Conservation (phyloP, 2,888 invertebrate species). For the Mesorhabditis spiculigera region DNA sequence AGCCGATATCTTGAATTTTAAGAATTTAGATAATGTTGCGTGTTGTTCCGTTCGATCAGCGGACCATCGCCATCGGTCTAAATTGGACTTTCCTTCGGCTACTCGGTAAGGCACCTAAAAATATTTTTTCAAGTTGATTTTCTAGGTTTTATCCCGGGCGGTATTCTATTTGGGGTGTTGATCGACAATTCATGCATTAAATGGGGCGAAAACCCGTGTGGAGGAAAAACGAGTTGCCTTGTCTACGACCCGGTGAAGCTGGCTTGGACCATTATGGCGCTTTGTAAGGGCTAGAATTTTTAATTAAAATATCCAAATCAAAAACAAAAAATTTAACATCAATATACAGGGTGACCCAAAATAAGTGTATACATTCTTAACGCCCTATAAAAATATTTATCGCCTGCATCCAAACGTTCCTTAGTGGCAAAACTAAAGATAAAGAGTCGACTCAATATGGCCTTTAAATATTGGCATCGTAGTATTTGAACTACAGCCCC, state of each 20-base stretch:
- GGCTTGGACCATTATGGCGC: constrained; percentile 53
- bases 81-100: constrained; percentile 56
- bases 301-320: not conserved
- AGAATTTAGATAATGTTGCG: constrained; percentile 52
- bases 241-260: constrained; percentile 52
- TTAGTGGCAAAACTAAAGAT: too few species aligned
- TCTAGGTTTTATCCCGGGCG: constrained; percentile 55
- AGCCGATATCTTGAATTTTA: constrained; percentile 10
- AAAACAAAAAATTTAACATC: too few species aligned
- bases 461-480: too few species aligned
- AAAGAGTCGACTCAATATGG: too few species aligned
- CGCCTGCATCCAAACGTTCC: too few species aligned
- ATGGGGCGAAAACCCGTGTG: constrained; percentile 48
- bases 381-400: too few species aligned
- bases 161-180: constrained; percentile 55
- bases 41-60: constrained; percentile 56
- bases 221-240: constrained; percentile 35
- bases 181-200: constrained; percentile 55
- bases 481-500: too few species aligned
- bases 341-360: too few species aligned
- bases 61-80: constrained; percentile 55
- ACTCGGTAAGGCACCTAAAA: constrained; percentile 30
- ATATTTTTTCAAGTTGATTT: not conserved
- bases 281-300: constrained; percentile 30
- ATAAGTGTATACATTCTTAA: too few species aligned